These are phyloP conservation scores for Sminthurides aquaticus DNA, from an alignment of 2,888 invertebrate genomes.

Conservation along the genomic window DNA sequence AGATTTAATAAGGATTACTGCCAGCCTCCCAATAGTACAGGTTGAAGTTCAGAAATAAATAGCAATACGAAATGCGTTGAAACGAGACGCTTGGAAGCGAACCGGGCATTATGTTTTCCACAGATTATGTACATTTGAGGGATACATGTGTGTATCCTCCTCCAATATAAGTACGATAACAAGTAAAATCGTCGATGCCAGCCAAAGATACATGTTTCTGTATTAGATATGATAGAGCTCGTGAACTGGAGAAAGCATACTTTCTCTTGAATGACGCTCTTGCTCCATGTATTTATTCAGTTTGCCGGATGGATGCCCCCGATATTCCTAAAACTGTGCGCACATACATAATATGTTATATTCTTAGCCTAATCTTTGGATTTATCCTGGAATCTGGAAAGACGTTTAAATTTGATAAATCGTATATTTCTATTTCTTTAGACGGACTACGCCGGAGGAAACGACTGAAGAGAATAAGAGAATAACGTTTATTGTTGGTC, in stretches of 20 bases:
- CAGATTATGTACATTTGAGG: no score
- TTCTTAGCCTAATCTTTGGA: background rate
- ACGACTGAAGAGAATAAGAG: slow-evolving; percentile 18
- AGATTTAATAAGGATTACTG: no score
- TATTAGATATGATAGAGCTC: background rate
- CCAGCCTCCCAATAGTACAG: no score
- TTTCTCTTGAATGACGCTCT: background rate
- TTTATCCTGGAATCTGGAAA: background rate
- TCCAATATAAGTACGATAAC: no score
- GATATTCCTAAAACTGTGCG: background rate
- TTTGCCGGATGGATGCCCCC: background rate
- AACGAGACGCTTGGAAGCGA: no score
- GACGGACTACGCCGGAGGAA: slow-evolving; percentile 16
- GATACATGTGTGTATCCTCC: no score
- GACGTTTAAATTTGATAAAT: background rate
- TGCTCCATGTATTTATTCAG: background rate
- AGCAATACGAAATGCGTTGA: no score
- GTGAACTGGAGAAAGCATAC: background rate
- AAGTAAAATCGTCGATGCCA: no score
- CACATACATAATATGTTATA: no score
- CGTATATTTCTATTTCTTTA: background rate
- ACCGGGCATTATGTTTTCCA: no score
- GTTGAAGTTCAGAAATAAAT: no score
- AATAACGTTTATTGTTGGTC: slow-evolving; percentile 22
- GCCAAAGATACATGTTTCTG: background rate